A percentile compares a stretch with the other conserved stretches of the same genome.
Evolutionary conservation across 2,888 invertebrate species (phyloP).

Genomic region (Criorhina ranunculi): DNA sequence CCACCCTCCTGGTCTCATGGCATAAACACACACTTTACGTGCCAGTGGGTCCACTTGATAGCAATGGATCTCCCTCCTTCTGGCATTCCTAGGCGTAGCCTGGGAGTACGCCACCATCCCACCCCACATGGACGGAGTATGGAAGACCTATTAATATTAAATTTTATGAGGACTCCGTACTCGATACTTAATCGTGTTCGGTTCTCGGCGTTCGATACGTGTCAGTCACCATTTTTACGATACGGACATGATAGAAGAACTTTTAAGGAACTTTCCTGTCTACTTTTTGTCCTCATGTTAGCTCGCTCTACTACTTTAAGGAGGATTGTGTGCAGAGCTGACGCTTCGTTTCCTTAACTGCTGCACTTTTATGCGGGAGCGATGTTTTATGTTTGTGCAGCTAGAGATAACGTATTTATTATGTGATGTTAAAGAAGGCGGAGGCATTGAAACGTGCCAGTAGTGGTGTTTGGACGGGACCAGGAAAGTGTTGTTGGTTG

Average conservation of each 20-base stretch:
- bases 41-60: conserved; percentile 17
- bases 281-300: not conserved
- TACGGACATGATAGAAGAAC: conserved; percentile 25
- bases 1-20: not conserved
- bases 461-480: conserved; percentile 3
- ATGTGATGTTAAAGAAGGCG: not conserved
- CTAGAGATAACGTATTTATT: conserved; percentile 22
- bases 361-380: conserved; percentile 1
- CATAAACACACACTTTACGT: conserved; percentile 1
- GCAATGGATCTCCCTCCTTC: not conserved
- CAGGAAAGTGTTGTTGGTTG: not conserved
- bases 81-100: conserved; percentile 18
- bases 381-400: conserved; percentile 29
- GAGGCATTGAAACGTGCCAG: conserved; percentile 23
- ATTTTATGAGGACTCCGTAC: conserved; percentile 41
- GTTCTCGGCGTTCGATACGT: conserved; percentile 42
- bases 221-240: conserved; percentile 43
- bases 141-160: conserved; percentile 43
- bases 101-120: not conserved
- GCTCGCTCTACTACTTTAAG: conserved; percentile 18
- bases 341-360: conserved; percentile 11
- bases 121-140: not conserved
- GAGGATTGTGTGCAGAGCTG: not conserved
- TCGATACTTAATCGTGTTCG: conserved; percentile 40
- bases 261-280: not conserved